These are phyloP conservation scores for Aphidius gifuensis DNA, from an alignment of 1,140 invertebrate species.

Conservation along the genomic window DNA sequence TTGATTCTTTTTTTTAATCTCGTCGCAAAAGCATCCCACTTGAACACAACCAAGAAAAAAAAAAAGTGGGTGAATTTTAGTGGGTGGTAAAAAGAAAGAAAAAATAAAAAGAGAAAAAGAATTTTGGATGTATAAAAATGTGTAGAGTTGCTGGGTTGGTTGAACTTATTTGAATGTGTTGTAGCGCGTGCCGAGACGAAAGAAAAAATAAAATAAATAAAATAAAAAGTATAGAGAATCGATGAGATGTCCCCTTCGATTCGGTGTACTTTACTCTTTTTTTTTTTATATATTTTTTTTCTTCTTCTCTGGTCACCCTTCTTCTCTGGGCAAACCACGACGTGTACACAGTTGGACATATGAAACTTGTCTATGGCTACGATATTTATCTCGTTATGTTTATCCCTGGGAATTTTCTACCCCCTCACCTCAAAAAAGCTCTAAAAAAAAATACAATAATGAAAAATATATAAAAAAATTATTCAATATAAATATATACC, in stretches of 20 bases:
- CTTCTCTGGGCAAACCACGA: conserved; percentile 4
- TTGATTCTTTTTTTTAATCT: conserved; percentile 57
- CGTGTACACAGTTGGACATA: too few relatives aligned
- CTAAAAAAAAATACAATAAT: conserved; percentile 4
- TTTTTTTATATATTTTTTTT: conserved; percentile 21
- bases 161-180: conserved; percentile 55
- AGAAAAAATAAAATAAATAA: too few relatives aligned
- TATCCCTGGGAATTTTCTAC: conserved; percentile 18
- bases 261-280: conserved; percentile 15
- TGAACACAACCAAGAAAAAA: conserved; percentile 14
- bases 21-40: conserved; percentile 49
- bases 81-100: conserved; percentile 24
- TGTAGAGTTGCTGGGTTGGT: conserved; percentile 30
- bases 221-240: conserved; percentile 25
- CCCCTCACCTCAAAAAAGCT: neutral
- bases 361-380: neutral
- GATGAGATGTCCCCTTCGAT: conserved; percentile 35
- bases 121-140: conserved; percentile 18
- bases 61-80: conserved; percentile 1
- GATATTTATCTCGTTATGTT: conserved; percentile 23
- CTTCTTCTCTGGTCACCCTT: conserved; percentile 25
- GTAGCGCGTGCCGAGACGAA: conserved; percentile 41
- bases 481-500: too few relatives aligned
- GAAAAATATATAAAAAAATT: neutral
- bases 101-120: conserved; percentile 13